These are phyloP conservation scores for Xestobium rufovillosum DNA, from an alignment of 2,888 invertebrate species.

Conservation along the genomic window DNA sequence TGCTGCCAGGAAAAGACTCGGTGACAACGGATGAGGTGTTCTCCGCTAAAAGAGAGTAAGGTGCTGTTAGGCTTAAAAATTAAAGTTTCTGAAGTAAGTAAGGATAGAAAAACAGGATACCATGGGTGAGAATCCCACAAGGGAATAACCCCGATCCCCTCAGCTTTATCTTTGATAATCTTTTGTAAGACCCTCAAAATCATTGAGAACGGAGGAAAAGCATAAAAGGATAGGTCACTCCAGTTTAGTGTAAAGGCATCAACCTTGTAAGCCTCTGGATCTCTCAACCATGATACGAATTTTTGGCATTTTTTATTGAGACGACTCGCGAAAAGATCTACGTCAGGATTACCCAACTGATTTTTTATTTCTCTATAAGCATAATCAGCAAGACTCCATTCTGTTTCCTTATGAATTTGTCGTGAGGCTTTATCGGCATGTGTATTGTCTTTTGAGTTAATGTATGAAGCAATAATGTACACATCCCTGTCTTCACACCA, in stretches of 20 bases:
- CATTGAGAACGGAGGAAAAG: slow-evolving; percentile 27
- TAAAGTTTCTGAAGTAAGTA: slow-evolving; percentile 2
- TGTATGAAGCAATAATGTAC: background rate
- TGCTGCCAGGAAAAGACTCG: slow-evolving; percentile 20
- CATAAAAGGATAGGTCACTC: slow-evolving; percentile 22
- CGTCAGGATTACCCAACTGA: background rate
- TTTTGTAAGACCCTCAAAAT: slow-evolving; percentile 25
- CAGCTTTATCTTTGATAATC: slow-evolving; percentile 24
- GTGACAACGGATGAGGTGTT: slow-evolving; percentile 8
- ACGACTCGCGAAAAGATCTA: background rate
- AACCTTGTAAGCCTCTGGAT: slow-evolving; percentile 19
- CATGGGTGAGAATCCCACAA: slow-evolving; percentile 27
- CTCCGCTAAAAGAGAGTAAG: slow-evolving; percentile 16
- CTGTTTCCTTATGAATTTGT: background rate
- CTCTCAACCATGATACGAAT: slow-evolving; percentile 22
- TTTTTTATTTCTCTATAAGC: background rate
- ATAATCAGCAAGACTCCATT: background rate
- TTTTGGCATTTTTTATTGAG: slow-evolving; percentile 22
- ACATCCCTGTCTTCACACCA: slow-evolving; percentile 23
- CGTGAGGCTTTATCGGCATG: background rate
- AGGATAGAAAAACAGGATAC: slow-evolving; percentile 25
- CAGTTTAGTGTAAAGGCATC: slow-evolving; percentile 23
- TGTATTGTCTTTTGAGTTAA: background rate
- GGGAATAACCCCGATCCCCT: slow-evolving; percentile 26
- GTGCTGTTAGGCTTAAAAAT: slow-evolving; percentile 9